Base-by-base conservation (phyloP, 2,888 invertebrate species). In the Eucera pruinosa region DNA sequence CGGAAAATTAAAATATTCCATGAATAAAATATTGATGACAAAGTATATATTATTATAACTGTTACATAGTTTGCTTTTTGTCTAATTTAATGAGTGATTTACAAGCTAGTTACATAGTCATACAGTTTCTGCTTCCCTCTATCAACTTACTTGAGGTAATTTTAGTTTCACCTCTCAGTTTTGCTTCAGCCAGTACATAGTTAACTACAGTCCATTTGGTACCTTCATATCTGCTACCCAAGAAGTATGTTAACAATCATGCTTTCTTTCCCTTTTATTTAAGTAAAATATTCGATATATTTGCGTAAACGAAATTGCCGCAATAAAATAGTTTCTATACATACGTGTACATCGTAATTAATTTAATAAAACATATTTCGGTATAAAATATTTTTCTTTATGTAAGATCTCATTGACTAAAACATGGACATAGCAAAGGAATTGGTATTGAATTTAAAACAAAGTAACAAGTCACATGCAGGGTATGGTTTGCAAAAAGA, bases 121-220 rank as follows among this genome's bases (percentile, higher is more conserved):
- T 60, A 55, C 25, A 77, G 69, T 72, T 80, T 77, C 70, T 81
- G 67, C 75, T 80, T 83, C 82, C 57, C 81, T 80, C 76, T 78
- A 67, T 79, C 79, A 78, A 84, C 80, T 81, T 85, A 65, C 85
- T 84, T 68, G 87, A 75, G 87, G 89, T 91, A 92, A 92, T 89
- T 92, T 92, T 92, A 91, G 91, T 91, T 87, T 89, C 90, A 89
- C 89, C 88, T 89, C 88, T 84, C 86, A 83, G 88, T 89, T 89
- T 89, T 83, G 85, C 85, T 86, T 87, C 84, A 87, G 84, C 81
- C 78, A 88, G 89, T 87, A 83, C 87, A 87, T 86, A 83, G 86
- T 87, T 84, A 79, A 82, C 81, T 80, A 83, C 85, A 83, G 87
- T 80, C 87, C 87, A 89, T 88, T 88, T 86, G 87, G 86, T 86